phyloP scores from a whole-genome alignment of 2,797 vertebrate species.

The Coilia nasus region DNA sequence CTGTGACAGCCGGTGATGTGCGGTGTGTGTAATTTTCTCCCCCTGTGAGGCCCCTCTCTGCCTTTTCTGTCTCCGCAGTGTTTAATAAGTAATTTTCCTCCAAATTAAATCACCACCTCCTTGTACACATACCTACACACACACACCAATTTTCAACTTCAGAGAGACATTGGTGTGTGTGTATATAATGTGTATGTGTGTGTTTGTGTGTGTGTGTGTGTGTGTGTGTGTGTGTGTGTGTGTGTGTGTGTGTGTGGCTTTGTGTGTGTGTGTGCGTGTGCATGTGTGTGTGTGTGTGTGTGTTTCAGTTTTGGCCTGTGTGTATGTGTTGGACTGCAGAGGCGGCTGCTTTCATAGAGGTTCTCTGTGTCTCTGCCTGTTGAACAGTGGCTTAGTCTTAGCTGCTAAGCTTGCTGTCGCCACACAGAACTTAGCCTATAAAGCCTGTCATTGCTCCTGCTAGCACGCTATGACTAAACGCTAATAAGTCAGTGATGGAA shows the following conservation, averaged over 20 bases:
- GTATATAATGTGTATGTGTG: not conserved
- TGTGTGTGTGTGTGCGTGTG: constrained; percentile 4
- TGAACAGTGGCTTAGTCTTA: not conserved
- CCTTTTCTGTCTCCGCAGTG: constrained; percentile 27
- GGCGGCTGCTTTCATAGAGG: not conserved
- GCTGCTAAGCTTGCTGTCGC: not conserved
- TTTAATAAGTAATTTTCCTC: constrained; percentile 50
- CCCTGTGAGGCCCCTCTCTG: not conserved
- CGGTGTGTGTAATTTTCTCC: constrained; percentile 48
- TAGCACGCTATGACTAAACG: not conserved
- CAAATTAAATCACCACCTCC: constrained; percentile 48
- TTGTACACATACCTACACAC: constrained; percentile 27
- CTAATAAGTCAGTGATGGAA: not conserved
- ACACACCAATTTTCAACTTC: constrained; percentile 34
- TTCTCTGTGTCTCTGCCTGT: not conserved
- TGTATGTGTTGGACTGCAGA: not conserved
- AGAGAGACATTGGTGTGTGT: not conserved
- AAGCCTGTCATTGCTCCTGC: not conserved
- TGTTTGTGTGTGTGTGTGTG: not conserved
- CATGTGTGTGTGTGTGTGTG: not conserved
- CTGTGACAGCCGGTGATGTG: constrained; percentile 42
- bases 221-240: constrained; percentile 13
- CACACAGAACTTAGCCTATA: not conserved
- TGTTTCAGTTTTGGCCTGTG: not conserved
- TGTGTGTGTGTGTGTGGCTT: not conserved